phyloP scores from a whole-genome alignment of 2,797 vertebrate species.

The Percopsis omiscomaycus region DNA sequence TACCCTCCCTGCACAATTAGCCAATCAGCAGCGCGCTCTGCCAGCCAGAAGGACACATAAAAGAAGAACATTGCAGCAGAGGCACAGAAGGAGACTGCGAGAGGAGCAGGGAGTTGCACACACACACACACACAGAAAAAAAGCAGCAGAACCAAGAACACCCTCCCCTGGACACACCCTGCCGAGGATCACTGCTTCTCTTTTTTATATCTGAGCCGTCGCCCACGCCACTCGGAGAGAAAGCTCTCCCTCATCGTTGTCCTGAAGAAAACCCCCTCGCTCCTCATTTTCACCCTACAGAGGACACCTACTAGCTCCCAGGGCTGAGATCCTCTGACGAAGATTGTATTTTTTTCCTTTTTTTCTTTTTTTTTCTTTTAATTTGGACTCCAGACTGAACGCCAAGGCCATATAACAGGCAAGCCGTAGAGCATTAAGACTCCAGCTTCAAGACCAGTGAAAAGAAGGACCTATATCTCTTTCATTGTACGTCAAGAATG shows the following conservation, averaged over 20 bases:
- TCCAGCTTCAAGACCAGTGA: constrained; percentile 73
- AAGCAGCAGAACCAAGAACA: constrained; percentile 75
- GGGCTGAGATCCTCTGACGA: constrained; percentile 78
- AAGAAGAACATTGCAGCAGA: constrained; percentile 88
- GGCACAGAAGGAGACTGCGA: constrained; percentile 84
- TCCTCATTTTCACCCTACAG: constrained; percentile 81
- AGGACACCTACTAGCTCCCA: constrained; percentile 78
- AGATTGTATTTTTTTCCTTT: constrained; percentile 76
- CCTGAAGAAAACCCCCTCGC: constrained; percentile 72
- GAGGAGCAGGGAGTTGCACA: constrained; percentile 82
- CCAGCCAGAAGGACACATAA: constrained; percentile 84
- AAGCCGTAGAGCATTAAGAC: constrained; percentile 65
- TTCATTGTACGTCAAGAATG: constrained; percentile 85
- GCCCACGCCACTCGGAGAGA: constrained; percentile 82
- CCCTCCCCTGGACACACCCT: constrained; percentile 86
- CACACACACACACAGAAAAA: constrained; percentile 66
- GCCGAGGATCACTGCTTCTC: constrained; percentile 82
- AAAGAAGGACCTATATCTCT: constrained; percentile 83
- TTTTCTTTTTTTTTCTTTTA: constrained; percentile 76
- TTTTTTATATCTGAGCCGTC: constrained; percentile 73
- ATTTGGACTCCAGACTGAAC: constrained; percentile 64
- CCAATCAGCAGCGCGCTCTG: constrained; percentile 81
- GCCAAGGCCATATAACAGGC: constrained; percentile 53
- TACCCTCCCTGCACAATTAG: constrained; percentile 86
- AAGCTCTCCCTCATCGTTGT: constrained; percentile 80